Base-by-base conservation (phyloP, 2,797 vertebrate species). In the Strix occidentalis region DNA sequence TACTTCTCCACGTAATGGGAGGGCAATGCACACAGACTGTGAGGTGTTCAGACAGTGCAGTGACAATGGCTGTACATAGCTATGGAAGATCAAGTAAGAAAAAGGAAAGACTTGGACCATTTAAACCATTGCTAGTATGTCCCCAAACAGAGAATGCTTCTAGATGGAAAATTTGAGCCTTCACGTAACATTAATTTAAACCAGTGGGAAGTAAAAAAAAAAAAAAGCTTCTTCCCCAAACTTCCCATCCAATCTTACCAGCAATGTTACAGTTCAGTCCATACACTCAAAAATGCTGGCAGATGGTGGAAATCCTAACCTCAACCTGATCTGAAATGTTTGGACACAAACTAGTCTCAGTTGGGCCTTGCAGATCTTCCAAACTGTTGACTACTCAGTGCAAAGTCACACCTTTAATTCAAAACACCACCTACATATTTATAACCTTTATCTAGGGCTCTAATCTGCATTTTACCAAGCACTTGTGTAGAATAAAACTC, bases 31-130 rank as follows among this genome's bases (percentile, higher is more conserved):
- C 53, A 83, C 17, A 64, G 69, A 10, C 5, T 29, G 43, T 0
- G 0, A 77, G 21, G 8, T 54, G 43, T 26, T 77, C 21, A 39
- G 31, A 17, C 11, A 66, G 24, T 6, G 29, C 63, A 87, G 64
- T 15, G 70, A 45, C 0, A 1, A 80, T 25, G 45, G 26, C 6
- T 2, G 1, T 4, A 16, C 1, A 9, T 1, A 43, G 33, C 24
- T 46, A 5, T 25, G 21, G 53, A 64, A 86, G 33, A 93, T 16
- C 28, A 75, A 78, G 25, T 2, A 26, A n/a, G 39, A 26, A 75
- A 78, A 69, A 84, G 20, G 28, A 26, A 72, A 82, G n/a, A 53
- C 51, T 24, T 53, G 35, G 35, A 56, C 41, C 3, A 37, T 70
- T 69, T 72, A 75, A 92, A 51, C 8, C 15, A 66, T 20, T 63